Conservation (phyloP, 2,888 invertebrate genomes). For the Galeruca laticollis region DNA sequence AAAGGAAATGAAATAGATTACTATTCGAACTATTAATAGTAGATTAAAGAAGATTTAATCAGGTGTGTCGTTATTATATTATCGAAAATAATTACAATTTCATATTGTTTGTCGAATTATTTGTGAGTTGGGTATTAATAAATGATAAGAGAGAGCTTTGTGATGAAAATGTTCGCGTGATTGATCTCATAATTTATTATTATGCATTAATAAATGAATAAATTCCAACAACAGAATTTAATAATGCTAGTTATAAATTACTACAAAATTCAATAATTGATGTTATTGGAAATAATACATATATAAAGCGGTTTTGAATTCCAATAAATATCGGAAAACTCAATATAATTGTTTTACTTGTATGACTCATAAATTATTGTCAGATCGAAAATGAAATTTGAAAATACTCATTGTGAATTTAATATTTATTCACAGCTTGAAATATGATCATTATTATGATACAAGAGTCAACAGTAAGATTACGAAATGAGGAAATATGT, state of each 20-base stretch:
- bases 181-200: slow-evolving; percentile 46
- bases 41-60: slow-evolving; percentile 59
- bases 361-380: too few species aligned
- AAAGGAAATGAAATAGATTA: slow-evolving; percentile 60
- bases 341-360: too few species aligned
- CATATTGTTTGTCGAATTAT: slow-evolving; percentile 56
- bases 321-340: too few species aligned
- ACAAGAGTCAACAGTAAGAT: too few species aligned
- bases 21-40: slow-evolving; percentile 53
- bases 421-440: too few species aligned
- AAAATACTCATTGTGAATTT: too few species aligned
- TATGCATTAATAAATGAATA: slow-evolving; percentile 34
- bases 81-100: slow-evolving; percentile 54
- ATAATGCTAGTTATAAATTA: slow-evolving; percentile 16
- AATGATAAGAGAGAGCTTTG: slow-evolving; percentile 50
- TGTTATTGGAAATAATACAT: not conserved
- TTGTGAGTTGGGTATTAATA: slow-evolving; percentile 54
- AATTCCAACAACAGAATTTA: slow-evolving; percentile 19
- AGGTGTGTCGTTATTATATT: slow-evolving; percentile 59
- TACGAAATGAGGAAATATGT: too few species aligned
- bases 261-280: slow-evolving; percentile 10
- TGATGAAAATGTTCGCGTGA: slow-evolving; percentile 49
- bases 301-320: not conserved
- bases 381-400: too few species aligned
- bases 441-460: too few species aligned